Evolutionary conservation across 23 tunicate species (phyloP), one percentile per base, ranked within the genome.

Genomic region (Styela clava): DNA sequence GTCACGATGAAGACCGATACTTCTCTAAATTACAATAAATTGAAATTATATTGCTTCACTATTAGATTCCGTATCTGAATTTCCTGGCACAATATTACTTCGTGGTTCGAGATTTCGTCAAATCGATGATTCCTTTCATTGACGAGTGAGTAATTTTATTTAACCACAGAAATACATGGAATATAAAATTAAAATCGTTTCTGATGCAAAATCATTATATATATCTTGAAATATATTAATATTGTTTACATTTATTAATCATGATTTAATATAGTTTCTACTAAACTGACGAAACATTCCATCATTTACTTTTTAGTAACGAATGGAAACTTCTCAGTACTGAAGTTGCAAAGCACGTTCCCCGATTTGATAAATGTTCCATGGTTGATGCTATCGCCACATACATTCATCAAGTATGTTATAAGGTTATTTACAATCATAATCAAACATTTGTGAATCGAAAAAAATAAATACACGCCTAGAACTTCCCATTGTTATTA

Each of bases 341-440:
- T 26, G 88, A 80, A 3, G 85, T 92, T 1, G 33, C 78, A 21
- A 71, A 74, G 22, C 86, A 83, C 52, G 97, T 92, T 64, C 97
- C 97, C 25, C 69, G 74, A 16, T 87, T 87, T 33, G 86, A 83
- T 68, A 51, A 83, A 80, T 88, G 82, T 12, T 37, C 73, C 52
- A 87, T 92, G 88, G 79, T 92, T 52, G 92, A 87, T 56, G 97
- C 88, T 1, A 92, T 92, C 28, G 68, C 97, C 2, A 87, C 97
- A 7, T 87, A 83, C 78, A 92, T 92, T 21, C 97, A 92, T 61
- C 97, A 92, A 92, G 97, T 92, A 61, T 0, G 20, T 61, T 21
- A 61, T 61, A n/a, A n/a, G n/a, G n/a, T n/a, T n/a, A n/a, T n/a
- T n/a, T n/a, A n/a, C n/a, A n/a, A n/a, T n/a, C n/a, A n/a, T n/a